These are phyloP conservation scores for Palythoa caribaeorum DNA, from an alignment of 92 coral and sea anemone genomes.

Conservation along the genomic window DNA sequence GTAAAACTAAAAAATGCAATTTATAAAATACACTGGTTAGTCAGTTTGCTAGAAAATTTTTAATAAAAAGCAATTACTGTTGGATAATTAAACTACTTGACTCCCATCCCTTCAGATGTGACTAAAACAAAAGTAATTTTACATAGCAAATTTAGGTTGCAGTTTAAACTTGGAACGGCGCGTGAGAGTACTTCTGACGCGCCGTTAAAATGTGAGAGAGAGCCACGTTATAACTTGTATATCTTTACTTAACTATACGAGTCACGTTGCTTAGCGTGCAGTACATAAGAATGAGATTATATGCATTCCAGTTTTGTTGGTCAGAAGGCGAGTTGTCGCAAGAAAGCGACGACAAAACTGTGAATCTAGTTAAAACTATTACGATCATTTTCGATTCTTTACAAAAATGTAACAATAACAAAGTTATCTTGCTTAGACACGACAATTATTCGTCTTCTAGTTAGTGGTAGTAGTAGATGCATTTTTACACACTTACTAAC, in stretches of 20 bases:
- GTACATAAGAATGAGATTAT: background rate
- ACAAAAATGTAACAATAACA: conserved; percentile 38
- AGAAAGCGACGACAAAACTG: background rate
- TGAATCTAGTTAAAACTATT: conserved; percentile 1
- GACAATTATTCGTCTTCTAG: conserved; percentile 4
- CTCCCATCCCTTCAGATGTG: conserved; percentile 1
- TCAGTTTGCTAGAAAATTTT: background rate
- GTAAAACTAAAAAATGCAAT: background rate
- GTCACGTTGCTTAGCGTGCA: background rate
- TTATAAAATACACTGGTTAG: background rate
- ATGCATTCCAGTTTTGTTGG: background rate
- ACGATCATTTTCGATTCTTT: conserved; percentile 6
- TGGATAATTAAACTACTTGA: conserved; percentile 1
- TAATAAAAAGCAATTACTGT: background rate
- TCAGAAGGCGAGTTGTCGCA: background rate
- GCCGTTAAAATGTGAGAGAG: background rate
- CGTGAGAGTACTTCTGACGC: background rate
- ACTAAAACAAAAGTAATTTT: background rate
- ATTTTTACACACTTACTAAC: conserved; percentile 3
- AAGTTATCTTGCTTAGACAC: background rate
- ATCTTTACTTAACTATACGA: background rate
- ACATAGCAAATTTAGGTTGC: background rate
- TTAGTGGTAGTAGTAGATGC: background rate
- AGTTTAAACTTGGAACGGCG: background rate
- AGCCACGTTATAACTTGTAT: background rate